Conservation (phyloP, 2,797 vertebrate genomes). For the Anolis apletophallus region DNA sequence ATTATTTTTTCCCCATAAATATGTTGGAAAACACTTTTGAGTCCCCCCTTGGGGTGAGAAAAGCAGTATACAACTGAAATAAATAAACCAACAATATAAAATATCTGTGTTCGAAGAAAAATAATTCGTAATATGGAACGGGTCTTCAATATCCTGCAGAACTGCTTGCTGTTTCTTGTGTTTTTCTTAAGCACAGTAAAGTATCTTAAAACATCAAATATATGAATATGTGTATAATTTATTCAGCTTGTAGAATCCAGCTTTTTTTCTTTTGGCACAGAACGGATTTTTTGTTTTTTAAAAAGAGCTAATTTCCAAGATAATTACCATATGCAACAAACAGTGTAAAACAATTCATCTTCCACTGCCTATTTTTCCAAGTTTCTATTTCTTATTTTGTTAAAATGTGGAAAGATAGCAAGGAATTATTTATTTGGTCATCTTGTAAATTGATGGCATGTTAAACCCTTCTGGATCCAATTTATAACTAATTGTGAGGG, state of each 20-base stretch:
- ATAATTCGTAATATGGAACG: too few relatives aligned
- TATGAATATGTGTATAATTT: slow-evolving; percentile 1
- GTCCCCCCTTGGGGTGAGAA: too few relatives aligned
- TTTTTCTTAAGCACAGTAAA: slow-evolving; percentile 12
- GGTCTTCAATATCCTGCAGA: background rate
- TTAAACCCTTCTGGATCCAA: background rate
- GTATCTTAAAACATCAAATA: slow-evolving; percentile 2
- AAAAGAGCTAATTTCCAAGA: background rate
- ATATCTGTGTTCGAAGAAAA: too few relatives aligned
- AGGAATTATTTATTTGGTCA: background rate
- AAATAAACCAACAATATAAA: too few relatives aligned
- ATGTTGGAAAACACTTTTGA: too few relatives aligned
- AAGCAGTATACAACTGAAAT: too few relatives aligned
- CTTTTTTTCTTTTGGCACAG: slow-evolving; percentile 11
- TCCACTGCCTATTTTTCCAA: background rate
- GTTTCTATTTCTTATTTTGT: background rate
- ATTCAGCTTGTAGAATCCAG: slow-evolving; percentile 5
- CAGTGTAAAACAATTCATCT: slow-evolving; percentile 5
- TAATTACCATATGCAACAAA: slow-evolving; percentile 3
- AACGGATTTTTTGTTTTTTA: background rate
- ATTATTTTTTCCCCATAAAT: too few relatives aligned
- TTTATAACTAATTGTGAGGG: background rate
- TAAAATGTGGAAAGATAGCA: background rate
- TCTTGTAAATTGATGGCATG: background rate
- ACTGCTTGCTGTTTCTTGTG: background rate